Evolutionary conservation across 1,140 invertebrate species (phyloP).

Genomic region (Oncopodura yosiiana): DNA sequence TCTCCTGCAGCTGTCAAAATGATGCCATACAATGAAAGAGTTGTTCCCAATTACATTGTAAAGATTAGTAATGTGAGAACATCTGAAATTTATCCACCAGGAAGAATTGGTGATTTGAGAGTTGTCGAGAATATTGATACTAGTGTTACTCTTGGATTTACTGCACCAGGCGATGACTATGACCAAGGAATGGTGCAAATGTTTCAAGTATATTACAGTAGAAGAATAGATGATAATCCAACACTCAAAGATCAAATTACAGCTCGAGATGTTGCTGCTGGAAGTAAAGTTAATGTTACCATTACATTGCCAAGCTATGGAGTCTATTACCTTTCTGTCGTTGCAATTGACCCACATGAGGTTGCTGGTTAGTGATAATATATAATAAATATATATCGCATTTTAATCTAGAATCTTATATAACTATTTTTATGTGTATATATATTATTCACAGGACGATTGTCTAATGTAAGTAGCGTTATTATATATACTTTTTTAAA

Average conservation of each 20-base stretch:
- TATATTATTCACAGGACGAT: too few relatives aligned
- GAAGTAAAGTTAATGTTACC: constrained; percentile 17
- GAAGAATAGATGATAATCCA: not conserved
- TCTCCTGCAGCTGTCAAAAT: constrained; percentile 12
- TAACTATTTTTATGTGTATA: too few relatives aligned
- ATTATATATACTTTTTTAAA: too few relatives aligned
- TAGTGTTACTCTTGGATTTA: constrained; percentile 24
- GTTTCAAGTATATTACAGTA: constrained; percentile 23
- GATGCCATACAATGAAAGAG: constrained; percentile 33
- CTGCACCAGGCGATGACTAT: constrained; percentile 32
- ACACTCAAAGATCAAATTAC: not conserved
- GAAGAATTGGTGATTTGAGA: constrained; percentile 31
- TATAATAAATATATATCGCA: too few relatives aligned
- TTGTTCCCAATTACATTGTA: constrained; percentile 28
- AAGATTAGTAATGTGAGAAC: constrained; percentile 24
- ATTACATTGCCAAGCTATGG: constrained; percentile 18
- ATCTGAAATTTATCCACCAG: constrained; percentile 23
- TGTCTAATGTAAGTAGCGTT: too few relatives aligned
- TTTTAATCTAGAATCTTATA: too few relatives aligned
- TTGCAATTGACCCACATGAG: constrained; percentile 18
- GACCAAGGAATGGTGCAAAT: constrained; percentile 24
- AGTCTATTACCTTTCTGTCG: constrained; percentile 20
- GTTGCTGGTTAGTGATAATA: constrained; percentile 9
- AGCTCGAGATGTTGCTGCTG: constrained; percentile 14
- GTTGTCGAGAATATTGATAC: constrained; percentile 14